Base-by-base conservation (phyloP, 2,888 invertebrate species). In the Eulithis prunata region DNA sequence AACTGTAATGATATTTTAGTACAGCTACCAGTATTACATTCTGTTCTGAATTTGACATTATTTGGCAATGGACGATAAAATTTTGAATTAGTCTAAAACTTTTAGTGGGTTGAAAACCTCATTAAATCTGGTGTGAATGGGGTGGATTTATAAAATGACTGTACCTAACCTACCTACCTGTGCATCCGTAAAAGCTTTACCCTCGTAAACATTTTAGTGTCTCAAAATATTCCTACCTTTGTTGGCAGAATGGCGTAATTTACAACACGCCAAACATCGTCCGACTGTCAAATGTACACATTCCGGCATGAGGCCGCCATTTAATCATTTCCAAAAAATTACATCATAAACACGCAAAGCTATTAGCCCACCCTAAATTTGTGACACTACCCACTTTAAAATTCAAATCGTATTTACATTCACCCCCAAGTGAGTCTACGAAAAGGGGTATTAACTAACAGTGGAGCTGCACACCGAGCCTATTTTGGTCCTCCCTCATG, bases 351-450 rank as follows among this genome's bases (percentile, higher is more conserved):
- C 73, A 73, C 67, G 71, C 73, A 63, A 71, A 53, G 55, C 65
- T 64, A 67, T 68, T 66, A 67, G 61, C 32, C 56, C 60, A 64
- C 53, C 64, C 67, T 62, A 53, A 69, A 68, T 62, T 57, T 61
- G 62, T 57, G 60, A 64, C 63, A 68, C 63, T 71, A 53, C 41
- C 67, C 53, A 75, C 80, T 91, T 86, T 86, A 89, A 90, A 87
- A 90, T 91, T 90, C 86, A 90, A 87, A 87, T 83, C 86, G 83
- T 90, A 86, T 91, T 90, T 89, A 87, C 88, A 90, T 91, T 88
- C 89, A 86, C 81, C 85, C 86, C 81, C 76, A 76, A 79, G 76
- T 74, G 77, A 79, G 82, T 82, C 80, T 75, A 79, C 82, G 76
- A 86, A 88, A 88, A 86, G 81, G 85, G 82, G 79, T 78, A 83